phyloP scores from a whole-genome alignment of 2,797 vertebrate genomes.

The Lagorchestes hirsutus region DNA sequence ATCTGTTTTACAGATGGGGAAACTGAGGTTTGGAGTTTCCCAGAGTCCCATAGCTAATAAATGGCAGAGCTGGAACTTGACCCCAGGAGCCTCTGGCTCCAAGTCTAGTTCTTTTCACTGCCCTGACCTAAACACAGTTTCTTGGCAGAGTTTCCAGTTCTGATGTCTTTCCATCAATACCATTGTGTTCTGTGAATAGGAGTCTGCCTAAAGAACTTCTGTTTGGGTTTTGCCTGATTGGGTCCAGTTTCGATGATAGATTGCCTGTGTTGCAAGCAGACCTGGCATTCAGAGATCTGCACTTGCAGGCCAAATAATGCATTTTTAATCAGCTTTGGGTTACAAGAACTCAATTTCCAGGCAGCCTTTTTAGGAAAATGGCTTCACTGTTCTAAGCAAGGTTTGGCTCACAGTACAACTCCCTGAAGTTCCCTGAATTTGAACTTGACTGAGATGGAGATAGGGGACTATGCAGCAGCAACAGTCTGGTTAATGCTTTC shows the following conservation, averaged over 20 bases:
- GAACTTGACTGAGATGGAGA: background rate
- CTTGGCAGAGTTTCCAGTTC: background rate
- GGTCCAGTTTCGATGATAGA: background rate
- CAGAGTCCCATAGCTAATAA: background rate
- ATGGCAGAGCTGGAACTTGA: background rate
- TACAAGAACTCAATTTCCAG: background rate
- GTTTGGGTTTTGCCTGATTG: background rate
- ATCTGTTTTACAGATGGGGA: background rate
- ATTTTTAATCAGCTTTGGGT: conserved; percentile 38
- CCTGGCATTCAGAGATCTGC: background rate
- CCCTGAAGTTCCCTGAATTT: conserved; percentile 2
- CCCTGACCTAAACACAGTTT: background rate
- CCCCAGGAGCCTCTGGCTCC: background rate
- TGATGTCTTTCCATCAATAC: background rate
- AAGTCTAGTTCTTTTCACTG: background rate
- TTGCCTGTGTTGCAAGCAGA: background rate
- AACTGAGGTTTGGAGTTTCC: background rate
- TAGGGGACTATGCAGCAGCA: background rate
- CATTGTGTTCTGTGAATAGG: background rate
- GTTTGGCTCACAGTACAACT: background rate
- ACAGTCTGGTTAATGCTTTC: background rate
- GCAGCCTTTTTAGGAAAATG: background rate
- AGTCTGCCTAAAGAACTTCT: background rate
- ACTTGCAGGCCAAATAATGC: background rate
- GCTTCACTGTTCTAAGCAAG: background rate